Evolutionary conservation across 92 coral and sea anemone species (phyloP).

Genomic region (Isaurus tuberculatus): DNA sequence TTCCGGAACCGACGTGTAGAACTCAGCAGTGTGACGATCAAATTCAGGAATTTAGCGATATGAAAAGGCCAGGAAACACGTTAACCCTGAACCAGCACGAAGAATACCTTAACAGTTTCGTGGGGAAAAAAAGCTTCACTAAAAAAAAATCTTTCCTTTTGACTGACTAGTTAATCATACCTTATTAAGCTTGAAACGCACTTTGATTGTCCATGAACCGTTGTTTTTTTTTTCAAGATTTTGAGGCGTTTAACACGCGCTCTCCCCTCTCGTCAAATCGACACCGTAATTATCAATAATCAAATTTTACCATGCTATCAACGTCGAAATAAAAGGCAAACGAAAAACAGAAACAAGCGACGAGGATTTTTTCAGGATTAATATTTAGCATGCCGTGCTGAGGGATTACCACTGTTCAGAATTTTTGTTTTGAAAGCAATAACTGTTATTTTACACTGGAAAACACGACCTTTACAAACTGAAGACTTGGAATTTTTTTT

Average conservation of each 20-base stretch:
- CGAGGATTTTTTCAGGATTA: neutral
- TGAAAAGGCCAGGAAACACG: neutral
- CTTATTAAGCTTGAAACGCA: neutral
- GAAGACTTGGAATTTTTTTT: neutral
- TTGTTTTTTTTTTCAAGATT: neutral
- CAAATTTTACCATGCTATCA: neutral
- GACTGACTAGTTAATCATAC: neutral
- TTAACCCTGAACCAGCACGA: neutral
- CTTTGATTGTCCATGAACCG: neutral
- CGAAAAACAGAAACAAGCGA: neutral
- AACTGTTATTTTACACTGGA: neutral
- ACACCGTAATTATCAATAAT: neutral
- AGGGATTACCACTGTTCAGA: neutral
- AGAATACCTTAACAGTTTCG: neutral
- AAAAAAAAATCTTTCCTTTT: neutral
- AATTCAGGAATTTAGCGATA: no score
- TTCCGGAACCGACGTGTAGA: neutral
- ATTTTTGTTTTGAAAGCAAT: neutral
- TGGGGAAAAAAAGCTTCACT: no score
- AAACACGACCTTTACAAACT: constrained; percentile 31
- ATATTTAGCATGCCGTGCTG: neutral
- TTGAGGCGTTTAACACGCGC: neutral
- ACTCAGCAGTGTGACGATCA: neutral
- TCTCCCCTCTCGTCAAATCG: neutral
- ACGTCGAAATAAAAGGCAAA: neutral